Base-by-base conservation (phyloP, 2,888 invertebrate genomes). In the Colletes collaris region DNA sequence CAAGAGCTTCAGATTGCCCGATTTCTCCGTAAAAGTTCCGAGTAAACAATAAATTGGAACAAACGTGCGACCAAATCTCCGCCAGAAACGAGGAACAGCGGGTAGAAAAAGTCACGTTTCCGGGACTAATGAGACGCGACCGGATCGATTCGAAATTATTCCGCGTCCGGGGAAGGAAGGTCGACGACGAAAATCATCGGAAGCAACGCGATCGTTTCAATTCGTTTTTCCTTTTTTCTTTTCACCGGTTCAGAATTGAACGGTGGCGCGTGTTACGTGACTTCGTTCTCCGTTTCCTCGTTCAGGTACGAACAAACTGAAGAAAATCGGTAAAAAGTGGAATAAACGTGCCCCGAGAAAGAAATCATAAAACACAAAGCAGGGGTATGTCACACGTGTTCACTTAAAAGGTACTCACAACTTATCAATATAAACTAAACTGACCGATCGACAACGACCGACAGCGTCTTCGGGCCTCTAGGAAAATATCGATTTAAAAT, bases 301-400 rank as follows among this genome's bases (percentile, higher is more conserved):
- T 58, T 73, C 67, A 72, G 44, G 46, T 49, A 64, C 27, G 46
- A 46, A 46, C 55, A 69, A 80, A 84, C 76, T 73, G 55, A 87
- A 85, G 59, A 77, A 80, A 85, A 87, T 86, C 81, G 85, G 72
- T 79, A 63, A 76, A 85, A 76, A 70, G 79, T 73, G 84, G 79
- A 77, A 80, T 8, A 75, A 70, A 76, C 78, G 78, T 66, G 76
- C 59, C 71, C 65, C 74, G 87, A 79, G 85, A 84, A 85, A 84
- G 84, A 86, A 88, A 88, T 86, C 86, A 88, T 85, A 85, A 19
- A 86, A 88, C 86, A 78, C 76, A 86, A 87, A 69, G 78, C 79
- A 77, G 81, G 88, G 84, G 77, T 79, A 74, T 79, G 67, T 71
- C 77, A 69, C 81, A 72, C 77, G 65, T 62, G 60, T 70, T 63